Evolutionary conservation across 2,797 vertebrate genomes (phyloP).

Genomic region (Bucorvus abyssinicus): DNA sequence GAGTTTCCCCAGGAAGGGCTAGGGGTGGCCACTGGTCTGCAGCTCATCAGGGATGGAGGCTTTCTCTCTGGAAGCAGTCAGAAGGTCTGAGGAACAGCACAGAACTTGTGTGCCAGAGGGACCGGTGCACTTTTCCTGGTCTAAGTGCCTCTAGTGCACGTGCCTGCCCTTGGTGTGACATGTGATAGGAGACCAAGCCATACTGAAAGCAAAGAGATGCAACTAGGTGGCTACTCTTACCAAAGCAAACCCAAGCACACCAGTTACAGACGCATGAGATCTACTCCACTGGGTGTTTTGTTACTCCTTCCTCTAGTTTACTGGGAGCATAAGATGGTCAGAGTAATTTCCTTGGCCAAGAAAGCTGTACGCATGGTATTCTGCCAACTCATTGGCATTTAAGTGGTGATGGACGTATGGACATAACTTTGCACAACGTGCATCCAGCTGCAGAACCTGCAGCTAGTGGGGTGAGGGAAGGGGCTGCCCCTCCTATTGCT

Average conservation of each 20-base stretch:
- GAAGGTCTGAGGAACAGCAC: background rate
- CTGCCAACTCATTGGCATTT: background rate
- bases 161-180: rapidly evolving
- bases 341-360: background rate
- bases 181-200: background rate
- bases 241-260: background rate
- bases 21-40: rapidly evolving
- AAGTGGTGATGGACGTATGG: background rate
- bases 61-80: background rate
- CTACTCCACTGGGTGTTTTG: background rate
- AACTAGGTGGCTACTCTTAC: background rate
- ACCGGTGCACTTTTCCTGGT: rapidly evolving
- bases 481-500: background rate
- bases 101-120: background rate
- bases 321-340: background rate
- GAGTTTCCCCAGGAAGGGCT: background rate
- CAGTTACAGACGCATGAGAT: background rate
- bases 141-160: rapidly evolving
- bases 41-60: rapidly evolving
- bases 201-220: background rate
- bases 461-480: background rate
- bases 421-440: background rate
- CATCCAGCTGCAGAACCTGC: background rate
- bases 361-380: background rate
- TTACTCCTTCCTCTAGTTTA: background rate